These are phyloP conservation scores for Silvanus unidentatus DNA, from an alignment of 2,888 invertebrate genomes.

Conservation along the genomic window DNA sequence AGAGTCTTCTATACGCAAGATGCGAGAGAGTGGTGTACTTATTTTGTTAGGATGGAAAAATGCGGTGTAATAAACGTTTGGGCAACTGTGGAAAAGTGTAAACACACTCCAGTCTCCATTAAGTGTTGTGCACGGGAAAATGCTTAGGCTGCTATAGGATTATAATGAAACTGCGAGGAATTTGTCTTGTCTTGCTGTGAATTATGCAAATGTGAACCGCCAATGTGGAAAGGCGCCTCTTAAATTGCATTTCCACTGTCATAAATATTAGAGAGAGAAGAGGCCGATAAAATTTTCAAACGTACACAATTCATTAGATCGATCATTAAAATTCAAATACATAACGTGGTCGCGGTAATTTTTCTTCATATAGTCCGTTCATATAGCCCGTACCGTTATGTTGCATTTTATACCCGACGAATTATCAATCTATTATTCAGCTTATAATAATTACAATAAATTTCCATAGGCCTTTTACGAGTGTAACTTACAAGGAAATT, in stretches of 20 bases:
- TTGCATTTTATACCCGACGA: too few relatives aligned
- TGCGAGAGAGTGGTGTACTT: too few relatives aligned
- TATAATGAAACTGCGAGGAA: constrained; percentile 43
- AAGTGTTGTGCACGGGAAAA: constrained; percentile 35
- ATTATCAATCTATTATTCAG: too few relatives aligned
- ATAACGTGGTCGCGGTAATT: too few relatives aligned
- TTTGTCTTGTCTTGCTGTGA: constrained; percentile 44
- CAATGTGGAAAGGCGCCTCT: constrained; percentile 41
- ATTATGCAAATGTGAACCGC: constrained; percentile 43
- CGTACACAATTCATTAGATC: constrained; percentile 24
- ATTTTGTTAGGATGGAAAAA: too few relatives aligned
- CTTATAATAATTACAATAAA: too few relatives aligned
- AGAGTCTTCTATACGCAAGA: too few relatives aligned
- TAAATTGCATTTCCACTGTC: constrained; percentile 41
- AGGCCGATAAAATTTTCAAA: constrained; percentile 20
- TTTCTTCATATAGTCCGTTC: too few relatives aligned
- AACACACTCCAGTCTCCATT: constrained; percentile 38
- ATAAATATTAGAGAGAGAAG: constrained; percentile 35
- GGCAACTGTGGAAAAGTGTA: constrained; percentile 7
- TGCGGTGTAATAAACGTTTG: too few relatives aligned
- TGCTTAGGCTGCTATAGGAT: constrained; percentile 33
- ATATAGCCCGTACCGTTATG: too few relatives aligned
- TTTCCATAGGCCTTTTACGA: too few relatives aligned
- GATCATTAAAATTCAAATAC: constrained; percentile 9
- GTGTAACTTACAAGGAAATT: too few relatives aligned